Conservation (phyloP, 2,113 vertebrate genomes). For the Callaeas wilsoni region DNA sequence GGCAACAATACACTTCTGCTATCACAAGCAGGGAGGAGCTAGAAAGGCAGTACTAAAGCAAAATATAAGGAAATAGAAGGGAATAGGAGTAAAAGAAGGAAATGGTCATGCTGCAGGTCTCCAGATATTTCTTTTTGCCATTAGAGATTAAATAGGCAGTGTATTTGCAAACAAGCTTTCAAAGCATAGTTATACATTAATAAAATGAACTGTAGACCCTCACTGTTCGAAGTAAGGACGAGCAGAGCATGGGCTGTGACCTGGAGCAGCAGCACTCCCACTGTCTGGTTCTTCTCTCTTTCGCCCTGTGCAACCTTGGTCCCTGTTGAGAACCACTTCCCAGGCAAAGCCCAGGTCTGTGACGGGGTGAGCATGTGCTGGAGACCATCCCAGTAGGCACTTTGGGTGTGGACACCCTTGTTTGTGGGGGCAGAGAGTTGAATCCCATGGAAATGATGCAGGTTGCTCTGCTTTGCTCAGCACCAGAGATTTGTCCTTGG, state of each 20-base stretch:
- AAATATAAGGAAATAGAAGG: not conserved
- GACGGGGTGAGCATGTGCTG: not conserved
- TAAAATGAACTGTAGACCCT: not conserved
- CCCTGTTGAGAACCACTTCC: not conserved
- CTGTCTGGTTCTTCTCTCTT: not conserved
- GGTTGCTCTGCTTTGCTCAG: not conserved
- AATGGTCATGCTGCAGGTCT: not conserved
- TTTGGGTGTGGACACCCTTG: not conserved
- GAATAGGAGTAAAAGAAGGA: not conserved
- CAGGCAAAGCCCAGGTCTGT: not conserved
- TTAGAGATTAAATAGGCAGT: not conserved
- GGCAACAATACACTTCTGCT: not conserved
- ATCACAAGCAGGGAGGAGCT: not conserved
- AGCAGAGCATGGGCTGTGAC: not conserved
- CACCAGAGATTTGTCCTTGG: not conserved
- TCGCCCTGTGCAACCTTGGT: not conserved
- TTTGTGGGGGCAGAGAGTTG: not conserved
- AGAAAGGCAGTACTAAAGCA: not conserved
- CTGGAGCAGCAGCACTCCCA: accelerated
- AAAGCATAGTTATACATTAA: not conserved
- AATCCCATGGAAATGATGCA: not conserved
- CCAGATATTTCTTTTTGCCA: not conserved
- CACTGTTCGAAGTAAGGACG: not conserved
- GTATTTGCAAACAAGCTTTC: not conserved
- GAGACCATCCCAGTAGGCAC: not conserved